phyloP scores from a whole-genome alignment of 2,888 invertebrate genomes.

The Drosophila lutescens region DNA sequence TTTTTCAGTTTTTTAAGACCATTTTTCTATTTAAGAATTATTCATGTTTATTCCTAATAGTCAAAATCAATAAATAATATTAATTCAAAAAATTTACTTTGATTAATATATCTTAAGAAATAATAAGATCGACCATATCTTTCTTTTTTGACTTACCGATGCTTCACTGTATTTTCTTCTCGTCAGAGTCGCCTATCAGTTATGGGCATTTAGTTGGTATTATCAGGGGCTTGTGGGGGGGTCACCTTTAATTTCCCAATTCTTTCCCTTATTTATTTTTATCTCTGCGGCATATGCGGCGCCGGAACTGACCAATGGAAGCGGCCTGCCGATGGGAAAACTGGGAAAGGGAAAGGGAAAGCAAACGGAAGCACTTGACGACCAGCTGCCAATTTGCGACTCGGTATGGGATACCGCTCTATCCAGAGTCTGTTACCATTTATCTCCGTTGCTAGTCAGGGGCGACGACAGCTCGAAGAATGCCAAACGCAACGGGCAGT shows the following conservation, averaged over 20 bases:
- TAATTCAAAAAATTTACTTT: too few species aligned
- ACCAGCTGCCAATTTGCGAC: constrained; percentile 76
- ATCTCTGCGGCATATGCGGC: constrained; percentile 66
- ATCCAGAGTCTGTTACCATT: constrained; percentile 40
- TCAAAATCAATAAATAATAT: too few species aligned
- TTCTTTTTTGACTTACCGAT: neutral
- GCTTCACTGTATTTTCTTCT: neutral
- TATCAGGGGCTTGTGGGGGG: constrained; percentile 10
- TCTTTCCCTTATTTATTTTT: constrained; percentile 30
- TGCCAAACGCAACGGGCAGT: constrained; percentile 72
- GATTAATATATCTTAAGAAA: too few species aligned
- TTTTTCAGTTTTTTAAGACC: too few species aligned
- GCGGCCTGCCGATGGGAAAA: constrained; percentile 10
- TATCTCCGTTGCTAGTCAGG: constrained; percentile 64
- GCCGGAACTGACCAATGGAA: constrained; percentile 62
- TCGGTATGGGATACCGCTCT: constrained; percentile 29
- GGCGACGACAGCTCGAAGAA: constrained; percentile 79
- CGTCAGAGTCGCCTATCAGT: constrained; percentile 23
- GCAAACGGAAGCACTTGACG: constrained; percentile 75
- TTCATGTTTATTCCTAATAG: too few species aligned
- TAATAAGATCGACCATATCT: too few species aligned
- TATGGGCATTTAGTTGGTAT: constrained; percentile 36
- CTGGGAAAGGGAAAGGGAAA: constrained; percentile 29
- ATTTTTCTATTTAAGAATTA: too few species aligned
- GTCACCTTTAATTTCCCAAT: constrained; percentile 25